A percentile compares a stretch with the other conserved stretches of the same genome.
Conservation (phyloP, 2,113 vertebrate species). For the Sceloporus tristichus region DNA sequence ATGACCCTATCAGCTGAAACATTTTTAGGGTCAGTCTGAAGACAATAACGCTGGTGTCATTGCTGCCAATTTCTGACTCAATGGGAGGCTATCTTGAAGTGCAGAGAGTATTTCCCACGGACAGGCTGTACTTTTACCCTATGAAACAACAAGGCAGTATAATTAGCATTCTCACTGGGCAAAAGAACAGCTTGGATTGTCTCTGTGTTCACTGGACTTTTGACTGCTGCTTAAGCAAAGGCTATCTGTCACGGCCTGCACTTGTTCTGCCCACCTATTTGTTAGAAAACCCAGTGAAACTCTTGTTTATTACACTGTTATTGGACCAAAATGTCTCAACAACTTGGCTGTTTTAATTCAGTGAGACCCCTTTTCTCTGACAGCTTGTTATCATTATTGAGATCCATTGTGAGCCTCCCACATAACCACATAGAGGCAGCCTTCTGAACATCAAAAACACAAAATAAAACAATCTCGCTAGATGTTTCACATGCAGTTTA, state of each 20-base stretch:
- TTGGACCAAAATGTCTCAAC: not conserved
- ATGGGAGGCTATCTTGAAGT: constrained; percentile 17
- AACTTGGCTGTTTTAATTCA: constrained; percentile 24
- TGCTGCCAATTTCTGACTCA: constrained; percentile 30
- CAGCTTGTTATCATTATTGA: not conserved
- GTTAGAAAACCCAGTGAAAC: constrained; percentile 48
- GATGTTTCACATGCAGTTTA: not conserved
- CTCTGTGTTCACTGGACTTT: constrained; percentile 52
- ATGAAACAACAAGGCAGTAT: constrained; percentile 45
- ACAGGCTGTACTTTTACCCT: constrained; percentile 45
- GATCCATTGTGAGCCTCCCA: not conserved
- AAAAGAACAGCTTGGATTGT: constrained; percentile 54
- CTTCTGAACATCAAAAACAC: not conserved
- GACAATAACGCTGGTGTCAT: not conserved
- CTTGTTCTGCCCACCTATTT: constrained; percentile 52
- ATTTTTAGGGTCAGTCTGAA: constrained; percentile 34
- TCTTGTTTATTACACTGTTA: not conserved
- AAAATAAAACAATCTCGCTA: not conserved
- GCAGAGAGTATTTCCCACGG: constrained; percentile 19
- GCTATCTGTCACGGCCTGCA: constrained; percentile 46
- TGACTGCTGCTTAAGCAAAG: constrained; percentile 39
- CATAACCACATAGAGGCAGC: not conserved
- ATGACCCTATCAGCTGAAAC: constrained; percentile 28
- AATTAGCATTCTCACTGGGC: constrained; percentile 14
- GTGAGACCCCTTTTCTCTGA: not conserved